Percentiles rank a stretch among this genome's conserved stretches.
These are phyloP conservation scores for Cryptotermes secundus DNA, from an alignment of 1,140 invertebrate species.

Conservation along the genomic window DNA sequence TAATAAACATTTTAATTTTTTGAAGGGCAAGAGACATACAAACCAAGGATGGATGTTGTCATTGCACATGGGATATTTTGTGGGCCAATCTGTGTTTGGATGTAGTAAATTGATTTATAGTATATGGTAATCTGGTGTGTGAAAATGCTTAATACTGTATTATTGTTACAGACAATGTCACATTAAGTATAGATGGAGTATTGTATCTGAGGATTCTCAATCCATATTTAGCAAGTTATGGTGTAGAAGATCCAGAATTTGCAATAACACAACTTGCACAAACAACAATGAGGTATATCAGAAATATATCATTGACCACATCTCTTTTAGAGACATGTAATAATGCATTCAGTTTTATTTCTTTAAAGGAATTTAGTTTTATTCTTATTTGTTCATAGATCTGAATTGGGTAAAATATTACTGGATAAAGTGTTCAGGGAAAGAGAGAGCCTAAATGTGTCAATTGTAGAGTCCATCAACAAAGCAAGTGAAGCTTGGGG, in stretches of 20 bases:
- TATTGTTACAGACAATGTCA: constrained; percentile 80
- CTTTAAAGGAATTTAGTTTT: neutral
- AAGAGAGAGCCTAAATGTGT: constrained; percentile 92
- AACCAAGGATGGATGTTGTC: no score
- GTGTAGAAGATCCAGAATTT: constrained; percentile 99
- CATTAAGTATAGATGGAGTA: constrained; percentile 94
- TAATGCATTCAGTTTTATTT: neutral
- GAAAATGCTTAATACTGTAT: no score
- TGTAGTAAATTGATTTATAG: no score
- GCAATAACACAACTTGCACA: constrained; percentile 98
- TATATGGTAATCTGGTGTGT: no score
- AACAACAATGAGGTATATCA: constrained; percentile 90
- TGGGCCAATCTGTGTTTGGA: no score
- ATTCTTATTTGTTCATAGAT: constrained; percentile 54
- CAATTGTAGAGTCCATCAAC: constrained; percentile 96
- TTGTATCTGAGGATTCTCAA: constrained; percentile 92
- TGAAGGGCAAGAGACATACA: no score
- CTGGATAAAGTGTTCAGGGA: constrained; percentile 97
- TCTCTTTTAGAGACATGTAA: neutral
- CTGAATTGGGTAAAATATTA: constrained; percentile 97
- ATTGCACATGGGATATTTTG: no score
- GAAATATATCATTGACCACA: constrained; percentile 25
- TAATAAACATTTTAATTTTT: no score
- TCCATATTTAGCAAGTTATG: constrained; percentile 93
- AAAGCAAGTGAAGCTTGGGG: constrained; percentile 98